A percentile compares a stretch with the other conserved stretches of the same genome.
Conservation (phyloP, 1,140 invertebrate genomes). For the Pristionchus pacificus region DNA sequence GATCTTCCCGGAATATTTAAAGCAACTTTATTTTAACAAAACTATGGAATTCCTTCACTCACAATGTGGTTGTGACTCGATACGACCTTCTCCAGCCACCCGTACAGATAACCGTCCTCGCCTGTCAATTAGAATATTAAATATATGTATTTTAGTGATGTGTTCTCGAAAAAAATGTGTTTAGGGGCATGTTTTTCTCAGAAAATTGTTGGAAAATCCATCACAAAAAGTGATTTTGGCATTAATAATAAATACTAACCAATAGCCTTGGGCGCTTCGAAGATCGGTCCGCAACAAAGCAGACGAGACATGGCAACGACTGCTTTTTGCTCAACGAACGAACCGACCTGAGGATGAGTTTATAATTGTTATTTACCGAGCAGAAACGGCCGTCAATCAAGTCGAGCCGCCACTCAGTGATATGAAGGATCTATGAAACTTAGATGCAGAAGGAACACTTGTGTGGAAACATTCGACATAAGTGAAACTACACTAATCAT, state of each 20-base stretch:
- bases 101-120: conserved; percentile 81
- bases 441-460: not conserved
- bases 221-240: no score
- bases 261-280: conserved; percentile 69
- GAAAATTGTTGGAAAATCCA: no score
- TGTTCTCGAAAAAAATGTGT: no score
- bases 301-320: conserved; percentile 83
- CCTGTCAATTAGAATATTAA: no score
- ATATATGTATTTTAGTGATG: no score
- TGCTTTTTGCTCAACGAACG: conserved; percentile 68
- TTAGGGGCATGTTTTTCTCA: no score
- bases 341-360: conserved; percentile 52
- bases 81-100: conserved; percentile 84
- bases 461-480: no score
- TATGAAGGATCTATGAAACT: no score
- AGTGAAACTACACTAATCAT: no score
- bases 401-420: not conserved
- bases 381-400: not conserved
- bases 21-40: no score
- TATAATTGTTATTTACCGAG: not conserved
- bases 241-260: not conserved
- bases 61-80: conserved; percentile 81
- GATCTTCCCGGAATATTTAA: no score
- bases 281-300: conserved; percentile 87
- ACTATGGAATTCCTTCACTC: no score